Conservation (phyloP, 2,113 vertebrate genomes). For the Odontophorus gujanensis region DNA sequence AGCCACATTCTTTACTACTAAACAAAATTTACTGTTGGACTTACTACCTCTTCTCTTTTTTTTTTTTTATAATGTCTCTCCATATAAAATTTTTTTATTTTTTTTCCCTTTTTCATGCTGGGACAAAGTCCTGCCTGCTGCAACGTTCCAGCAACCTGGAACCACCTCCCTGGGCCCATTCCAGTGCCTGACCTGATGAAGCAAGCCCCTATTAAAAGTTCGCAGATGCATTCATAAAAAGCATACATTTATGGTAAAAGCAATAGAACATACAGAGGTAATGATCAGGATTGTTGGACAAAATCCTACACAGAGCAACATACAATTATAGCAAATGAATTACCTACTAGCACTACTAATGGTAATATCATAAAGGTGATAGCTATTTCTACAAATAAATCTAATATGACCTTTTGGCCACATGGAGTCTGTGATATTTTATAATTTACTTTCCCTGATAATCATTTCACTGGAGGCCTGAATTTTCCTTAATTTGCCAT, state of each 20-base stretch:
- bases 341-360: background rate
- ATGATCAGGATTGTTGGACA: background rate
- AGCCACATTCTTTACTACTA: background rate
- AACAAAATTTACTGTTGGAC: background rate
- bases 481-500: conserved; percentile 38
- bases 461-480: background rate
- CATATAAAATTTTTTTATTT: background rate
- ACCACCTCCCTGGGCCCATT: too few species aligned
- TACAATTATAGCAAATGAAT: background rate
- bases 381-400: conserved; percentile 45
- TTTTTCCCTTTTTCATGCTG: background rate
- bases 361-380: background rate
- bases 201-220: background rate
- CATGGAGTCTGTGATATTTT: background rate
- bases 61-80: background rate
- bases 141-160: background rate
- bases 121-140: background rate
- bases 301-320: background rate
- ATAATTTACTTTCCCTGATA: conserved; percentile 18
- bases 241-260: background rate
- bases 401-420: conserved; percentile 24
- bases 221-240: background rate
- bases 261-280: background rate
- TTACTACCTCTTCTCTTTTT: background rate
- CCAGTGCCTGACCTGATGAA: background rate